Evolutionary conservation across 2,113 vertebrate genomes (phyloP), one percentile per base, ranked within the genome.

Genomic region (Chrysochloris asiatica): DNA sequence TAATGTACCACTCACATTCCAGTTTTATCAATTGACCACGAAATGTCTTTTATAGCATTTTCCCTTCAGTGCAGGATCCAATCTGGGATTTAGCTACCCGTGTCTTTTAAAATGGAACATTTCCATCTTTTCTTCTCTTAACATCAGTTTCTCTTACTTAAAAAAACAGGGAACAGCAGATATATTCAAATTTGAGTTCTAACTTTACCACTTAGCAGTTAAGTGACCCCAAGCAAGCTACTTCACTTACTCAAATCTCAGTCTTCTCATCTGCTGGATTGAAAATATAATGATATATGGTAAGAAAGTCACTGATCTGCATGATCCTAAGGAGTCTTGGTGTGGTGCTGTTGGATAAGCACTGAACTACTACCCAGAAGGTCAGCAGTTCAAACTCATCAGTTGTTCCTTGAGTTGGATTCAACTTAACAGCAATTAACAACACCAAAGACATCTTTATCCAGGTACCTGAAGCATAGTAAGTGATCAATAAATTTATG

Each of bases 281-380:
- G 28, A 16, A 76, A 41, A 0, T 24, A 22, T 28, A 41, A 67
- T 16, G 2, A 71, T 48, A 6, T 4, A 2, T 11, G 13, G 41
- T 24, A 38, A 43, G 36, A 24, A 54, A 47, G 45, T 41, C 76
- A 63, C 0, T 56, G 30, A 86, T 59, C 45, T 1, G 6, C 1
- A 9, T 6, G 22, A 13, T 0, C 10, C n/a, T n/a, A n/a, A n/a
- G n/a, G 16, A 16, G 48, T 6, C 2, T 22, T 48, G 48, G 28
- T 43, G n/a, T n/a, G n/a, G n/a, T n/a, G n/a, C n/a, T n/a, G n/a
- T 50, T 50, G 48, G 48, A 16, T 50, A 10, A 17, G 13, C 52
- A 54, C 4, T 54, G 8, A 4, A 54, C 19, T 54, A 4, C 19
- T 54, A 54, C 8, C 52, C 52, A 54, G 13, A 54, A 54, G 52